These are phyloP conservation scores for Butorides virescens DNA, from an alignment of 2,113 vertebrate species.

Conservation along the genomic window DNA sequence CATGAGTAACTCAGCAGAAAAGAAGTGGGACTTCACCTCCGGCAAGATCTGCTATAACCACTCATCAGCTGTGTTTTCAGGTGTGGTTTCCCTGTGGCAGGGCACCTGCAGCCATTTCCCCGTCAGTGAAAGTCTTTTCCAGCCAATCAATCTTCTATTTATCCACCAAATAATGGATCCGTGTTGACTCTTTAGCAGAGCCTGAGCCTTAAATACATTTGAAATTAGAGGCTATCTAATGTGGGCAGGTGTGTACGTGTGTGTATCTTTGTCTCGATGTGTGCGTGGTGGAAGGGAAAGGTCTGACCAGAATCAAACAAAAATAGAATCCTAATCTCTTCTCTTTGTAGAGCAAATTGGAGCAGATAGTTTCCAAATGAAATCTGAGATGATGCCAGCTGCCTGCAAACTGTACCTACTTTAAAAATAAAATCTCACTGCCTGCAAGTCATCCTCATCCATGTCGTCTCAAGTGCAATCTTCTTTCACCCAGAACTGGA, in stretches of 20 bases:
- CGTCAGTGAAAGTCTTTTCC: slow-evolving; percentile 16
- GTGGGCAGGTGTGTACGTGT: neutral
- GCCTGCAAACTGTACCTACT: slow-evolving; percentile 15
- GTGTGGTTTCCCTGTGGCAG: neutral
- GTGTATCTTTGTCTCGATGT: neutral
- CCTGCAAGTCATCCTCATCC: neutral
- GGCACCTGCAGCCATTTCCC: neutral
- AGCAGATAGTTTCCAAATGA: slow-evolving; percentile 51
- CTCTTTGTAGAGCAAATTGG: slow-evolving; percentile 8
- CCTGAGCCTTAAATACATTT: neutral
- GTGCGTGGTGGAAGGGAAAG: neutral
- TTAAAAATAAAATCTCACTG: slow-evolving; percentile 49
- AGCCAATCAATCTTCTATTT: slow-evolving; percentile 29
- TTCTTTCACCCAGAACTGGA: neutral
- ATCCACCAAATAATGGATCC: neutral
- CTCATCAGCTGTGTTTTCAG: slow-evolving; percentile 27
- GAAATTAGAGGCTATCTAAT: neutral
- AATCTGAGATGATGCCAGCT: slow-evolving; percentile 47
- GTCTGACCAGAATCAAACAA: slow-evolving; percentile 1
- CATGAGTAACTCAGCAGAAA: neutral
- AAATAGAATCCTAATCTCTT: slow-evolving; percentile 37
- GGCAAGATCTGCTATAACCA: neutral
- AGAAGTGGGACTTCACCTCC: neutral
- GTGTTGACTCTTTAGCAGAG: neutral
- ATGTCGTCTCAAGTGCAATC: neutral